These are phyloP conservation scores for Ciconia boyciana DNA, from an alignment of 2,113 vertebrate genomes.

Conservation along the genomic window DNA sequence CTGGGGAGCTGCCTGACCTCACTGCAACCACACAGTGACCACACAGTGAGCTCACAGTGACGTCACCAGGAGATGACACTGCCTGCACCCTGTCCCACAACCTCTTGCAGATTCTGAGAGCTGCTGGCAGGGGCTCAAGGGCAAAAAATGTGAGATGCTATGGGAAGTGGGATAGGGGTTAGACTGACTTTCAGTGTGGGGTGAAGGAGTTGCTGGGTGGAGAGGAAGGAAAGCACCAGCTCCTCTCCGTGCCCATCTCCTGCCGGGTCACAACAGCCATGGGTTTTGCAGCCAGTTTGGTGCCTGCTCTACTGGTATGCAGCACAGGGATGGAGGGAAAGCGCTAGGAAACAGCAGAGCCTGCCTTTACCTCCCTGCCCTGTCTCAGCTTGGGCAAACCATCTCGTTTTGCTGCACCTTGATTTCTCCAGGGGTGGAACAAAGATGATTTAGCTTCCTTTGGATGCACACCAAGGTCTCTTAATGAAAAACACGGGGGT, in stretches of 20 bases:
- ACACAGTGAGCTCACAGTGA: background rate
- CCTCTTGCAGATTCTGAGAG: background rate
- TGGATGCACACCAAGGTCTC: background rate
- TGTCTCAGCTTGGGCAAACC: background rate
- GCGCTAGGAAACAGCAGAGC: background rate
- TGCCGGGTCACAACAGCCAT: background rate
- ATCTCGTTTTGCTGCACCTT: background rate
- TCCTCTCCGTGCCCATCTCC: background rate
- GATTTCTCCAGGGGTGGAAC: background rate
- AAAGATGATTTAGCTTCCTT: background rate
- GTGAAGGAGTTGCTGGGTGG: background rate
- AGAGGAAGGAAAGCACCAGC: background rate
- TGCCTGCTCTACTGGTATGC: background rate
- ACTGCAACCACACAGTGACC: background rate
- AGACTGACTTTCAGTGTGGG: background rate
- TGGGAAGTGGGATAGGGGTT: background rate
- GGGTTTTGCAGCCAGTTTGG: background rate
- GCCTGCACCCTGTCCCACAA: background rate
- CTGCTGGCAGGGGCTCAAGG: background rate
- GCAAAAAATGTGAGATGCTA: background rate
- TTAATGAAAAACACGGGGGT: background rate
- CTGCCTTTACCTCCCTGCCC: background rate
- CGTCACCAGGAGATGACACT: background rate
- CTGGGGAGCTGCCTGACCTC: background rate
- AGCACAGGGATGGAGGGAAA: background rate